A percentile compares a stretch with the other conserved stretches of the same genome.
Evolutionary conservation across 2,113 vertebrate genomes (phyloP).

Genomic region (Chaetorhynchus papuensis): DNA sequence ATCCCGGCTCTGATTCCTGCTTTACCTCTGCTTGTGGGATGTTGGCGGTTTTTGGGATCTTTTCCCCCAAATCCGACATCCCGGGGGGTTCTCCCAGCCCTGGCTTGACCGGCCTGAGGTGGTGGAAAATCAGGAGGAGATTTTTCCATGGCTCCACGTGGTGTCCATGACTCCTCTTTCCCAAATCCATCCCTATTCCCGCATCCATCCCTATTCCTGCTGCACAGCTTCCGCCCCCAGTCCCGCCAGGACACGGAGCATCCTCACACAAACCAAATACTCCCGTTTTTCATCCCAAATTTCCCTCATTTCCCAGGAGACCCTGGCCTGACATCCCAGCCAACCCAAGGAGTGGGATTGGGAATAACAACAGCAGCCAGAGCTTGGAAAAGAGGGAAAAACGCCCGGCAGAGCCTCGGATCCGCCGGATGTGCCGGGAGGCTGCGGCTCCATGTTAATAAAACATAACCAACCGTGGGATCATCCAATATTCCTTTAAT

Average conservation of each 20-base stretch:
- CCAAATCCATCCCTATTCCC: background rate
- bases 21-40: background rate
- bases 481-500: constrained; percentile 72
- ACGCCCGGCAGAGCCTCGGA: background rate
- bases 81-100: rapidly evolving
- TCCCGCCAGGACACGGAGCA: rapidly evolving
- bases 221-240: rapidly evolving
- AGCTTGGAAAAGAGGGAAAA: background rate
- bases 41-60: rapidly evolving
- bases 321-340: rapidly evolving
- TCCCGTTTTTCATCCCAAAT: background rate
- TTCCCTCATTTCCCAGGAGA: background rate
- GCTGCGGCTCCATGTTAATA: constrained; percentile 48
- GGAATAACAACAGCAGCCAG: background rate
- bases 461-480: constrained; percentile 74
- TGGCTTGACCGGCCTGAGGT: rapidly evolving
- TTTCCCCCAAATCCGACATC: rapidly evolving
- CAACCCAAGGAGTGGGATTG: background rate
- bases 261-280: background rate
- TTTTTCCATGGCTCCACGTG: rapidly evolving
- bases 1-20: rapidly evolving
- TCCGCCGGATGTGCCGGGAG: constrained; percentile 11
- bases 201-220: background rate
- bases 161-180: rapidly evolving
- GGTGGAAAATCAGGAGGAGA: background rate